Conservation (phyloP, 2,113 vertebrate genomes). For the Eclectus roratus region DNA sequence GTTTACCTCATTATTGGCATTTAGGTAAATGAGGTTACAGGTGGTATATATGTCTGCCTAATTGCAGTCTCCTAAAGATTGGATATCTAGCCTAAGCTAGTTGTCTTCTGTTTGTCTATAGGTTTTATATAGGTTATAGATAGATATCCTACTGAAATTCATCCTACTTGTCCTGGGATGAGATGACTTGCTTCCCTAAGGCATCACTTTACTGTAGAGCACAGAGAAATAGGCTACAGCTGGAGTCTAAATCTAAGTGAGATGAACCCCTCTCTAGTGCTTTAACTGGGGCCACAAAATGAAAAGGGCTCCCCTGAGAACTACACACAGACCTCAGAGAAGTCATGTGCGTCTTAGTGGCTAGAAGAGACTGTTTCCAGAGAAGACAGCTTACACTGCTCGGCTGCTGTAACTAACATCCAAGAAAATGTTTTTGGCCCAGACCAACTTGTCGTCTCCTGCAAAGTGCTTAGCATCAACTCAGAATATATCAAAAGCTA, state of each 20-base stretch:
- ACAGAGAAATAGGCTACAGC: not conserved
- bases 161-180: not conserved
- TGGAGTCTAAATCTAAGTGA: not conserved
- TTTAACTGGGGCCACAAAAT: not conserved
- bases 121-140: not conserved
- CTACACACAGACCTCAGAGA: not conserved
- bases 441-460: not conserved
- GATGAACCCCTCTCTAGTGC: not conserved
- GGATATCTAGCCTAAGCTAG: not conserved
- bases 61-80: not conserved
- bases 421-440: not conserved
- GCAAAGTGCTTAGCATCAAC: not conserved
- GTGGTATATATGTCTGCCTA: not conserved
- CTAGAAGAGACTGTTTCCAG: not conserved
- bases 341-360: not conserved
- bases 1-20: not conserved
- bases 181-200: not conserved
- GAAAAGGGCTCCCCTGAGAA: not conserved
- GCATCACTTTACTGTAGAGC: not conserved
- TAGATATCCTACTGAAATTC: not conserved
- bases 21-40: not conserved
- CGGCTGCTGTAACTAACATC: not conserved
- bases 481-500: not conserved
- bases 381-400: not conserved
- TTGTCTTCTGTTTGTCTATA: not conserved